Evolutionary conservation across 2,888 invertebrate genomes (phyloP).

Genomic region (Dicranocentrus wangi): DNA sequence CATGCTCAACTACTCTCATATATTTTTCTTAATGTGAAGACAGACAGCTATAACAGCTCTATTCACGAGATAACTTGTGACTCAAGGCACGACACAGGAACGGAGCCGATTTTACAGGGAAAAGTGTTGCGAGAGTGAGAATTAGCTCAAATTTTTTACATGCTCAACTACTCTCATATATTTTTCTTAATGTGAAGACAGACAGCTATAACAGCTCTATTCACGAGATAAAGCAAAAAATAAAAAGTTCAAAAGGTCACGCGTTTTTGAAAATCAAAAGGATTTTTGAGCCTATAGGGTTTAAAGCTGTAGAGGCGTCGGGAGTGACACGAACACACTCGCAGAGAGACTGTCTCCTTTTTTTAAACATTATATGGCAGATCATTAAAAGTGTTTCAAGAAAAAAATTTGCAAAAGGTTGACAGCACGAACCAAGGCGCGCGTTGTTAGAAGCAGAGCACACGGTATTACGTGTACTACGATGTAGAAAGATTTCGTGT

Average conservation of each 20-base stretch:
- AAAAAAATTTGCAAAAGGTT: neutral
- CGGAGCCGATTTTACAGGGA: too few relatives aligned
- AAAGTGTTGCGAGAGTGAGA: neutral
- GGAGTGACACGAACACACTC: too few relatives aligned
- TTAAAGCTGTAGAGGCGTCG: too few relatives aligned
- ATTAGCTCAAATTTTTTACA: neutral
- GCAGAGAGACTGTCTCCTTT: too few relatives aligned
- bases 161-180: neutral
- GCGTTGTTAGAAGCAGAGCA: neutral
- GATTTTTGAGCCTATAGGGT: too few relatives aligned
- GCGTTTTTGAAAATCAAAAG: too few relatives aligned
- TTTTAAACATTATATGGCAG: neutral
- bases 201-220: conserved; percentile 16
- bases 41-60: conserved; percentile 7
- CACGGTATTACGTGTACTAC: neutral
- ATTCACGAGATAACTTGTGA: neutral
- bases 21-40: neutral
- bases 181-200: neutral
- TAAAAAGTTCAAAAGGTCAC: conserved; percentile 18
- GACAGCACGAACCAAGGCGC: neutral
- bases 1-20: neutral
- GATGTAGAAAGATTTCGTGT: neutral
- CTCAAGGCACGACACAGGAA: too few relatives aligned
- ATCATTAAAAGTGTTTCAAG: conserved; percentile 4
- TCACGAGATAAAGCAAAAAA: neutral